Base-by-base conservation (phyloP, 2,888 invertebrate genomes). In the Ametastegia equiseti region DNA sequence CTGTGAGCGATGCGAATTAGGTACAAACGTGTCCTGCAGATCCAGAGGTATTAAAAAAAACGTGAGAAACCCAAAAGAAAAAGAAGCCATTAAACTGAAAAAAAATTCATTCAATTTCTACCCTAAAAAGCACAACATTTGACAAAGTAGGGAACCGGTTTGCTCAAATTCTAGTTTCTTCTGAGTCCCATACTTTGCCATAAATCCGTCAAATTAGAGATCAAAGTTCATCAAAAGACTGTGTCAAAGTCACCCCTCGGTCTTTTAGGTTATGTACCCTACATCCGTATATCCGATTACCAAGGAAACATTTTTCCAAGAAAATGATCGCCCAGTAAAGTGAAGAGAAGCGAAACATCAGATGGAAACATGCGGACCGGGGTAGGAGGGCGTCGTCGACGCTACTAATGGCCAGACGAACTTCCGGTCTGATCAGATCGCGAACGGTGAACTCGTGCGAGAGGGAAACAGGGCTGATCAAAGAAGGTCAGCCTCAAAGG, bases 401-500 rank as follows among this genome's bases (percentile, higher is more conserved):
- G n/a, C n/a, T n/a, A n/a, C n/a, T 75, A 54, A 75, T 75, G 50
- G 75, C 75, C 75, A 45, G 54, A 75, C 75, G 54, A 75, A 75
- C 54, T 54, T 54, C 75, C 75, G 50, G 50, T 23, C 54, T 50
- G 75, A 36, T 75, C 50, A 11, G 75, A 50, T n/a, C n/a, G n/a
- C n/a, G n/a, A n/a, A n/a, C n/a, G 36, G 6, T 54, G 30, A 33
- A 42, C 60, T 39, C 45, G 27, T 27, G 42, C 39, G 23, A 27
- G 78, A 63, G 19, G n/a, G n/a, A n/a, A n/a, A n/a, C 45, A 15
- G 36, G 13, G 45, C 60, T 78, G 78, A 78, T 78, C 78, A 78
- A 78, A 78, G 63, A 63, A 78, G 78, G 78, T 78, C 78, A 60
- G 63, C 78, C 42, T 78, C 78, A 78, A 63, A 60, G 50, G 78